A percentile compares a stretch with the other conserved stretches of the same genome.
Evolutionary conservation across 2,113 vertebrate genomes (phyloP).

Genomic region (Desmodus rotundus): DNA sequence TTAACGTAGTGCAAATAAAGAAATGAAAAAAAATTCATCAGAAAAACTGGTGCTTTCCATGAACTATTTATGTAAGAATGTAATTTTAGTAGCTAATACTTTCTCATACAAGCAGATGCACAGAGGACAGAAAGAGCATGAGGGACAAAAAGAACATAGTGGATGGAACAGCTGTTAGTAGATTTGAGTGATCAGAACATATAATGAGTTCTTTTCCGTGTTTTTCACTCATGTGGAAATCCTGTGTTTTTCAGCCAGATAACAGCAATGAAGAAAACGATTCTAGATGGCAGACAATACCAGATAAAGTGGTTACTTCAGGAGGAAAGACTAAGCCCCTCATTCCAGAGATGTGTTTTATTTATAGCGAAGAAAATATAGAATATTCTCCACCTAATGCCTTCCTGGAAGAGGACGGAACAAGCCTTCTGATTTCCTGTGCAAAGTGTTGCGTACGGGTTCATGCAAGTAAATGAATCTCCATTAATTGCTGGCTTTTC

Average conservation of each 20-base stretch:
- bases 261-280: constrained; percentile 80
- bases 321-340: constrained; percentile 87
- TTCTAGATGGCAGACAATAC: constrained; percentile 65
- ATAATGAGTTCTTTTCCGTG: background rate
- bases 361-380: constrained; percentile 90
- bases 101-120: background rate
- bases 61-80: background rate
- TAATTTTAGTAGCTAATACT: background rate
- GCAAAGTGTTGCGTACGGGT: constrained; percentile 90
- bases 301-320: constrained; percentile 54
- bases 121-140: background rate
- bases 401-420: constrained; percentile 93
- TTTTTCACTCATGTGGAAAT: constrained; percentile 59
- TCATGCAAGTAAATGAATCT: constrained; percentile 92
- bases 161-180: background rate
- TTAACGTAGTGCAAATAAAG: background rate
- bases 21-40: background rate
- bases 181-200: background rate
- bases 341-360: constrained; percentile 97
- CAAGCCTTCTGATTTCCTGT: constrained; percentile 92
- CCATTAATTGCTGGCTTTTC: background rate
- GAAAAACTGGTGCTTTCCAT: background rate
- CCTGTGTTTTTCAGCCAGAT: constrained; percentile 85
- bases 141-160: background rate
- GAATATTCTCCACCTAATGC: constrained; percentile 89